Conservation (phyloP, 2,797 vertebrate genomes). For the Calcarius lapponicus region DNA sequence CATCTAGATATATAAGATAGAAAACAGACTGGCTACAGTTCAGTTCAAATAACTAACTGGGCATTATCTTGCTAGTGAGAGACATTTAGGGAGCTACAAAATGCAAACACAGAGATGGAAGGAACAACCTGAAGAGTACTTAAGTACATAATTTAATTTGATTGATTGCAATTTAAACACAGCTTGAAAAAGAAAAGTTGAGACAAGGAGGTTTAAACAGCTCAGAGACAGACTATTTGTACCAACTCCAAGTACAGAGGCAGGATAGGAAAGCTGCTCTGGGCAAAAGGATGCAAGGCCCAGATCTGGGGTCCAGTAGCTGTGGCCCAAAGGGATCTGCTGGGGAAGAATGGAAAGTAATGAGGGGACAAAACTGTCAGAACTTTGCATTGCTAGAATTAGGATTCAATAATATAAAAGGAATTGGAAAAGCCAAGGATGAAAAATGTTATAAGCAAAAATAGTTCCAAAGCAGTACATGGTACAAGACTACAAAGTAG, state of each 20-base stretch:
- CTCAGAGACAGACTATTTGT: background rate
- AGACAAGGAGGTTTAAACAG: background rate
- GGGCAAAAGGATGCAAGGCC: background rate
- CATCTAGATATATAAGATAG: background rate
- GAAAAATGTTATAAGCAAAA: background rate
- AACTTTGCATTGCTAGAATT: background rate
- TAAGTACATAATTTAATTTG: background rate
- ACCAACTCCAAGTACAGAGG: background rate
- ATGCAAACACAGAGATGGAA: background rate
- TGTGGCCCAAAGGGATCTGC: background rate
- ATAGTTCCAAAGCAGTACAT: background rate
- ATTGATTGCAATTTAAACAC: background rate
- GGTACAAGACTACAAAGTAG: background rate
- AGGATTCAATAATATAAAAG: background rate
- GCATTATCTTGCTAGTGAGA: background rate
- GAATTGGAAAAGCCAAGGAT: background rate
- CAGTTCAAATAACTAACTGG: background rate
- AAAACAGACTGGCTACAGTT: background rate
- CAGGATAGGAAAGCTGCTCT: background rate
- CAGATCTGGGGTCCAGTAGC: background rate
- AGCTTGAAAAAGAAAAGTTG: background rate
- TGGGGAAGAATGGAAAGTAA: background rate
- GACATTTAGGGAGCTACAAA: background rate
- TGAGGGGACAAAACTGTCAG: rapidly evolving
- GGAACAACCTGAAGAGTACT: background rate